Conservation (phyloP, 2,797 vertebrate species). For the Dipus sagitta region DNA sequence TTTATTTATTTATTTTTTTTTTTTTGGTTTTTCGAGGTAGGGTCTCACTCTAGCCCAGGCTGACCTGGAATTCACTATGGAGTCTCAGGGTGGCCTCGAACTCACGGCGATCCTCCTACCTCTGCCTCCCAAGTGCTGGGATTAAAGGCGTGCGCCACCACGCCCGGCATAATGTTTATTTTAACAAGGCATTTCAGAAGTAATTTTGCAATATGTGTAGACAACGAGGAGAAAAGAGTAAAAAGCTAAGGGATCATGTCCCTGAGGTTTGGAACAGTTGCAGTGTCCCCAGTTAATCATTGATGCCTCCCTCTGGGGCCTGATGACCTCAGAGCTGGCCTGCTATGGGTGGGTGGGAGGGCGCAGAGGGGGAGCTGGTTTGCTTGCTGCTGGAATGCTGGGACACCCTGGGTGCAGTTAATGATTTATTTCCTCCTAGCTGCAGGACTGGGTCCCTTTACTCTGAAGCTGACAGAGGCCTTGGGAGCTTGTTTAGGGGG, state of each 20-base stretch:
- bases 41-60: too few species aligned
- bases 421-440: constrained; percentile 69
- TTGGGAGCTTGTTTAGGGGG: background rate
- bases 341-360: constrained; percentile 62
- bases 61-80: too few species aligned
- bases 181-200: constrained; percentile 41
- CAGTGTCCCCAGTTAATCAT: constrained; percentile 76
- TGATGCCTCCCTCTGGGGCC: constrained; percentile 13
- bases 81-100: too few species aligned
- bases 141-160: too few species aligned
- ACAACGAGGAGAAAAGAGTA: constrained; percentile 40
- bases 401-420: constrained; percentile 52
- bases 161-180: constrained; percentile 37
- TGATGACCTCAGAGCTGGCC: background rate
- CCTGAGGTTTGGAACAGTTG: constrained; percentile 25
- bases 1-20: too few species aligned
- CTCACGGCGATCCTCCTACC: too few species aligned
- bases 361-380: constrained; percentile 40
- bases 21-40: too few species aligned
- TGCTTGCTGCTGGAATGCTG: constrained; percentile 71
- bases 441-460: background rate
- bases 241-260: background rate
- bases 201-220: background rate
- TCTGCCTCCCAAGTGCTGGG: too few species aligned
- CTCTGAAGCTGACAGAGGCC: background rate